A percentile compares a stretch with the other conserved stretches of the same genome.
These are phyloP conservation scores for Eilema caniola DNA, from an alignment of 2,888 invertebrate species.

Conservation along the genomic window DNA sequence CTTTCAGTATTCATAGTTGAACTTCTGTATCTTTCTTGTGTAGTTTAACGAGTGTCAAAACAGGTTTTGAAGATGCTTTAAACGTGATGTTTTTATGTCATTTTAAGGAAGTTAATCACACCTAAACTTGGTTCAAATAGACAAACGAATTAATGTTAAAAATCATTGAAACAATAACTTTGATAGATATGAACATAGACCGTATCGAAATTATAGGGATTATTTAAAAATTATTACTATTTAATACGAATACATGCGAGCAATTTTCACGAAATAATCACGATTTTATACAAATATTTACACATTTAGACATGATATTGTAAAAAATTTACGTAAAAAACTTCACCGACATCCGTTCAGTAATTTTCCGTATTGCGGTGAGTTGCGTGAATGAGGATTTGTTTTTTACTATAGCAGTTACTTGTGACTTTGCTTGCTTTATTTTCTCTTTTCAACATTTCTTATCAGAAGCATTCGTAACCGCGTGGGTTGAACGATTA, in stretches of 20 bases:
- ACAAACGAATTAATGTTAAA: background rate
- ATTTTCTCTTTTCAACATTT: background rate
- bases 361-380: constrained; percentile 12
- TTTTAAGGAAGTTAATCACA: constrained; percentile 5
- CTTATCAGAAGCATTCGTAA: background rate
- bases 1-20: too few species aligned
- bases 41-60: background rate
- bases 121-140: background rate
- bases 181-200: background rate
- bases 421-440: background rate
- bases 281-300: constrained; percentile 21
- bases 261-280: constrained; percentile 15
- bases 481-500: background rate
- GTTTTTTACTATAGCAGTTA: background rate
- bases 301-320: constrained; percentile 7
- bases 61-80: constrained; percentile 19
- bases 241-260: background rate
- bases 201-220: background rate
- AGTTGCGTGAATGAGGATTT: background rate
- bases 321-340: constrained; percentile 18
- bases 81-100: constrained; percentile 16
- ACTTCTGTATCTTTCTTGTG: constrained; percentile 12
- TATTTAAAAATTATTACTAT: background rate
- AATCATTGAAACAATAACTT: background rate
- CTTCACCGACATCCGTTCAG: constrained; percentile 17